These are phyloP conservation scores for Zaprionus taronus DNA, from an alignment of 1,140 invertebrate species.

Conservation along the genomic window DNA sequence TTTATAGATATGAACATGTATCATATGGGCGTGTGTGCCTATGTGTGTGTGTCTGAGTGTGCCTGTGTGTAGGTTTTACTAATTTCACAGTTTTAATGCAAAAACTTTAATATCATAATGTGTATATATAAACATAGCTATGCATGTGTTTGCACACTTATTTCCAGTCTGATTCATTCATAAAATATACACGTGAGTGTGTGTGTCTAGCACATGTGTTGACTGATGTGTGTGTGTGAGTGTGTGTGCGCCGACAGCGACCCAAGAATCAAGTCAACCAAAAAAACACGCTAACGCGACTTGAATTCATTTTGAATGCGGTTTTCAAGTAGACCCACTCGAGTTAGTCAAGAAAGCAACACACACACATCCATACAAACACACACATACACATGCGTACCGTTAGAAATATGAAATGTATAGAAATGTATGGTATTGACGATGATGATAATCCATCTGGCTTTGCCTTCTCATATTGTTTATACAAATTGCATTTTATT, in stretches of 20 bases:
- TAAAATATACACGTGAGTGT: slow-evolving; percentile 41
- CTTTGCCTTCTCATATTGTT: slow-evolving; percentile 26
- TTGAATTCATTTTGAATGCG: slow-evolving; percentile 46
- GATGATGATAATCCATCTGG: not conserved
- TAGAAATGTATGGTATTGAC: slow-evolving; percentile 22
- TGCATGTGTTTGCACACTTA: slow-evolving; percentile 50
- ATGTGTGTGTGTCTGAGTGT: not conserved
- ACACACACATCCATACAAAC: slow-evolving; percentile 9
- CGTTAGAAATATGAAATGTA: slow-evolving; percentile 15
- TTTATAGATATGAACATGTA: not conserved
- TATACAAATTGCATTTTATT: slow-evolving; percentile 48
- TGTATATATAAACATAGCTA: not conserved
- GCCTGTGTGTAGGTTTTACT: not conserved
- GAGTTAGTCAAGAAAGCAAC: slow-evolving; percentile 29
- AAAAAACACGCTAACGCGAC: slow-evolving; percentile 34
- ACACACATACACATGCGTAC: slow-evolving; percentile 4
- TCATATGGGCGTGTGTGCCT: not conserved
- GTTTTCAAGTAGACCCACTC: slow-evolving; percentile 47
- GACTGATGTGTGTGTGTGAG: not conserved
- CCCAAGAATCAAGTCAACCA: slow-evolving; percentile 40
- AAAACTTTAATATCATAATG: not conserved
- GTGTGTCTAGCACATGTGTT: slow-evolving; percentile 2
- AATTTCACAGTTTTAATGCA: slow-evolving; percentile 1
- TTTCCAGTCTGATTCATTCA: slow-evolving; percentile 84
- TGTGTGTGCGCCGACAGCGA: slow-evolving; percentile 22